These are phyloP conservation scores for Parazoanthus swiftii DNA, from an alignment of 92 coral and sea anemone genomes.

Conservation along the genomic window DNA sequence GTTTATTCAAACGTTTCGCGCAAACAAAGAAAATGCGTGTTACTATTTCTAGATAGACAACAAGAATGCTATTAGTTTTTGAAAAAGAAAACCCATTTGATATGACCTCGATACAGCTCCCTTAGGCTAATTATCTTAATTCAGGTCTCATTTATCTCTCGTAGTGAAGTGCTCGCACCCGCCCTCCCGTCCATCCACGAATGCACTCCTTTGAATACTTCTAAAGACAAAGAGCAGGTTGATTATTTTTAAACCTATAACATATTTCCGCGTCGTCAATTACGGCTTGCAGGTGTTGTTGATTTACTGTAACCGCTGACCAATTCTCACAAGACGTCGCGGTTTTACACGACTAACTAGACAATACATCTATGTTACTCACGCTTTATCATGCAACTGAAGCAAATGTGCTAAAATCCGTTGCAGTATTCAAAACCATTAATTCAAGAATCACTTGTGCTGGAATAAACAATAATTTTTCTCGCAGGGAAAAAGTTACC, in stretches of 20 bases:
- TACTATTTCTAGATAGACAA: neutral
- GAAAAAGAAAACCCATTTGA: neutral
- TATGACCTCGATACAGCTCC: neutral
- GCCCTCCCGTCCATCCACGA: neutral
- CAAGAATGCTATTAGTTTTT: neutral
- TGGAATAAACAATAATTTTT: neutral
- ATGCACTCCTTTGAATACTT: neutral
- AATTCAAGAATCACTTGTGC: neutral
- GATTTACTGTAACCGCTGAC: neutral
- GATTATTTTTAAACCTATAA: neutral
- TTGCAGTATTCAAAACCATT: too few relatives aligned
- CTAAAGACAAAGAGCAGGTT: slow-evolving; percentile 1
- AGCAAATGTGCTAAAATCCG: neutral
- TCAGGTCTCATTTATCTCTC: neutral
- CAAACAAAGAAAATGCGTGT: too few relatives aligned
- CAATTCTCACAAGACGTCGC: neutral
- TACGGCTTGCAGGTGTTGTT: neutral
- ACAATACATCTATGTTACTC: neutral
- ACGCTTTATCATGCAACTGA: neutral
- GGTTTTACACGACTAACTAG: too few relatives aligned
- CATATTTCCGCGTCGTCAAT: neutral
- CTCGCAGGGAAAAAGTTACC: too few relatives aligned
- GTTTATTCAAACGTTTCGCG: neutral
- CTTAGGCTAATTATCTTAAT: neutral
- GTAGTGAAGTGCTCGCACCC: neutral